Conservation (phyloP, 2,797 vertebrate genomes). For the Alca torda region DNA sequence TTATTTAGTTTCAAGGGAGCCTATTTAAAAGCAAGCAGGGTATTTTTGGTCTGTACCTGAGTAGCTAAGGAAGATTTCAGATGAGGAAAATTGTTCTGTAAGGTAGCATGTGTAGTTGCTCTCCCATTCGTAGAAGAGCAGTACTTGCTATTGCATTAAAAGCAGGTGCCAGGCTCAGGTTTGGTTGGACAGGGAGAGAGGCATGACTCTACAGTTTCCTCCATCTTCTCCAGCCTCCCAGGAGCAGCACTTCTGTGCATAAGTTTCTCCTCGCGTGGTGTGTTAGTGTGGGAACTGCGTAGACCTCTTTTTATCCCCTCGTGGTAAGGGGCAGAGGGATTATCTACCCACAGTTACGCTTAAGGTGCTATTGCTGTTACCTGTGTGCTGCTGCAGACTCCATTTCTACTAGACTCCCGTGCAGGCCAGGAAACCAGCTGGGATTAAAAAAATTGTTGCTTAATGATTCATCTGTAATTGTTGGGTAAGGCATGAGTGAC, state of each 20-base stretch:
- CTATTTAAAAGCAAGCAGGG: neutral
- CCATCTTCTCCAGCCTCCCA: neutral
- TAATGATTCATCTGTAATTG: neutral
- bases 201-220: neutral
- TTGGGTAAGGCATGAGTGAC: neutral
- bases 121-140: neutral
- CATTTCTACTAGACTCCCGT: neutral
- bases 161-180: neutral
- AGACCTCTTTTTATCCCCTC: neutral
- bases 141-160: neutral
- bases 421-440: neutral
- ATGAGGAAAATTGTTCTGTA: neutral
- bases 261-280: rapidly evolving
- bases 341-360: neutral
- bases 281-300: neutral
- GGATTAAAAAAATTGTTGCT: neutral
- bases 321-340: neutral
- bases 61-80: neutral
- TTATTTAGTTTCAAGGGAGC: neutral
- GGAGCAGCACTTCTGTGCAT: rapidly evolving
- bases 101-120: neutral
- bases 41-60: neutral
- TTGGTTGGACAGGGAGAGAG: neutral
- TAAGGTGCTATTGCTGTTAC: neutral
- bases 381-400: neutral